Evolutionary conservation across 2,113 vertebrate genomes (phyloP), one percentile per base, ranked within the genome.

Genomic region (Turdus rufiventris): DNA sequence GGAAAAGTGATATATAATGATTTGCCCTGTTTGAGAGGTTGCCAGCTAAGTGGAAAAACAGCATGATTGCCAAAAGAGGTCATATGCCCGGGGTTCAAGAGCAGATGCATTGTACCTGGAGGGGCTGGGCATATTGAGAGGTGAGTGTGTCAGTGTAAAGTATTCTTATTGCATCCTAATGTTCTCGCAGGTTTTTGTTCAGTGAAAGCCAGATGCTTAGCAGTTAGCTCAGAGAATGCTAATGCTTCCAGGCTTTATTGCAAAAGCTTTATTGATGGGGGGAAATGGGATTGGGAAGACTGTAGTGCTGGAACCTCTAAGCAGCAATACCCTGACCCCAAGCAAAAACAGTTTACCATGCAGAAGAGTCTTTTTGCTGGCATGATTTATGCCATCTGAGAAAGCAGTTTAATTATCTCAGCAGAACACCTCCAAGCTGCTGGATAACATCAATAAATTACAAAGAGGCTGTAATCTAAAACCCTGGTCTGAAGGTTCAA

Each of bases 61-160:
- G 21, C 50, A 15, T 4, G 63, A 70, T 51, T 68, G 38, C 85
- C 12, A 3, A 72, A 70, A 92, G 24, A 36, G 48, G 40, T 63
- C 61, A 50, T 0, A 0, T 45, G 57, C n/a, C 23, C 33, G 6
- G 70, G 15, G 8, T 15, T 29, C 58, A 18, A 5, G 28, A 48
- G 42, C 24, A 50, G 38, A 43, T 50, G 26, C 34, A 10, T 33
- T 0, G 0, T 54, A 51, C 51, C 36, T 85, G 42, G 14, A 57
- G 28, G 50, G 53, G 65, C 19, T 19, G n/a, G 10, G 7, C 0
- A 0, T 6, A 47, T 13, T 0, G 2, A 79, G n/a, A 43, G 14
- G 14, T 21, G 40, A 60, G 23, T 4, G 17, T 56, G 18, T 4
- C 2, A 40, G 20, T 28, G 28, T 19, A 6, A 83, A 40, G 17